Conservation (phyloP, 1,140 invertebrate genomes). For the Diplogasteroides magnus region DNA sequence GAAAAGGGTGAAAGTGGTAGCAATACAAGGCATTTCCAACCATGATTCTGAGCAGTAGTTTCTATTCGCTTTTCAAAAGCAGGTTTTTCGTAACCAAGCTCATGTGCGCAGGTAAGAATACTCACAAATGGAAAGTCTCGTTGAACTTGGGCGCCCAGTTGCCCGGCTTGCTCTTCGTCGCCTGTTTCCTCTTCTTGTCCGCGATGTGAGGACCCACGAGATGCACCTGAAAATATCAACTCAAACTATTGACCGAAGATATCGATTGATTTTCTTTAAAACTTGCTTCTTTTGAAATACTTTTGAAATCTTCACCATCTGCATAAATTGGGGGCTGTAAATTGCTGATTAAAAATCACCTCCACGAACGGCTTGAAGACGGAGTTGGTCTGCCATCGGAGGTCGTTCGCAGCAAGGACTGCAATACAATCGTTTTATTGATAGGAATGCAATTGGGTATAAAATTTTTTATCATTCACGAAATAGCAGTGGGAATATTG, state of each 20-base stretch:
- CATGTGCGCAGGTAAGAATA: constrained; percentile 45
- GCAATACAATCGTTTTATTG: constrained; percentile 44
- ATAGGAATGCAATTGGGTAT: no score
- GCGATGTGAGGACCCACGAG: constrained; percentile 92
- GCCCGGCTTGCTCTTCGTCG: constrained; percentile 95
- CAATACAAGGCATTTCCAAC: no score
- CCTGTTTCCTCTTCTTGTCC: constrained; percentile 93
- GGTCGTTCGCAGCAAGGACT: constrained; percentile 96
- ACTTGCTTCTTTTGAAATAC: not conserved
- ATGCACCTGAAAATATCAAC: constrained; percentile 72
- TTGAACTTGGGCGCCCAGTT: constrained; percentile 99
- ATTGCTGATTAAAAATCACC: constrained; percentile 24
- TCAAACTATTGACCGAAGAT: no score
- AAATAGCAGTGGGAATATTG: no score
- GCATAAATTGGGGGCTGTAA: not conserved
- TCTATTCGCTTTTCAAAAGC: no score
- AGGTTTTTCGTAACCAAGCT: not conserved
- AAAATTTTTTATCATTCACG: no score
- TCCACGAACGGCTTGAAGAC: constrained; percentile 93
- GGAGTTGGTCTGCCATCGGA: constrained; percentile 90
- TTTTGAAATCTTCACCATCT: not conserved
- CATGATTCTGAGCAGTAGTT: no score
- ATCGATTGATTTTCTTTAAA: not conserved
- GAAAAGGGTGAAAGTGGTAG: not conserved
- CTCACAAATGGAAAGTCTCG: constrained; percentile 98